Evolutionary conservation across 2,888 invertebrate species (phyloP).

Genomic region (Tolmerus cingulatus): DNA sequence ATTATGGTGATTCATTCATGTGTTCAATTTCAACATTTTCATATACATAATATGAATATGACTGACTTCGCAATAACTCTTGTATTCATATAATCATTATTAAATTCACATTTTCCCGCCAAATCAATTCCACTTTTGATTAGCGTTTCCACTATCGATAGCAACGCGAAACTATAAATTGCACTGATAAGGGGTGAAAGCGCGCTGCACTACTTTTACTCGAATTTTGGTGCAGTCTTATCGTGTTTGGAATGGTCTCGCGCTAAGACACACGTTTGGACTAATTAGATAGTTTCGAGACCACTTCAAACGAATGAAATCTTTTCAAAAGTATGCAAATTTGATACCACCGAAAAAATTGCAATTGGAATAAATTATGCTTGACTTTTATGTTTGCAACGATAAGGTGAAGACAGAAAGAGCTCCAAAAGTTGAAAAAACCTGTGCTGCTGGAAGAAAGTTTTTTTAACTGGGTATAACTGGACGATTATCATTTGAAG

Average conservation of each 20-base stretch:
- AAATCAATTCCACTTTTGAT: background rate
- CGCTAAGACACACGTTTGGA: constrained; percentile 56
- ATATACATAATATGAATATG: too few relatives aligned
- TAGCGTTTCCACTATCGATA: background rate
- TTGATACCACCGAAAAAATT: constrained; percentile 41
- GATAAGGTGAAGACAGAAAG: background rate
- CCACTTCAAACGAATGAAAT: constrained; percentile 62
- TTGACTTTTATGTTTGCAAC: background rate
- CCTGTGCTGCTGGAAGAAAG: background rate
- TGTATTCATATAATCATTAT: background rate
- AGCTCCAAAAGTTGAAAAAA: background rate
- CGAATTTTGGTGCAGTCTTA: constrained; percentile 53
- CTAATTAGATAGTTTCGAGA: constrained; percentile 61
- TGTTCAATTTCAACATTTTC: too few relatives aligned
- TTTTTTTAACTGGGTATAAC: too few relatives aligned
- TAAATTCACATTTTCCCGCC: background rate
- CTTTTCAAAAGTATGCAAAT: constrained; percentile 60
- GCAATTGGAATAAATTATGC: background rate
- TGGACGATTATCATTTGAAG: too few relatives aligned
- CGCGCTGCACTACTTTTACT: constrained; percentile 12
- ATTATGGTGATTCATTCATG: background rate
- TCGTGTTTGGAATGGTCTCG: constrained; percentile 65
- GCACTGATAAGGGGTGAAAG: background rate
- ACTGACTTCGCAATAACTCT: too few relatives aligned
- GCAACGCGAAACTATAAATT: background rate